These are phyloP conservation scores for Chaetops frenatus DNA, from an alignment of 2,113 vertebrate species.

Conservation along the genomic window DNA sequence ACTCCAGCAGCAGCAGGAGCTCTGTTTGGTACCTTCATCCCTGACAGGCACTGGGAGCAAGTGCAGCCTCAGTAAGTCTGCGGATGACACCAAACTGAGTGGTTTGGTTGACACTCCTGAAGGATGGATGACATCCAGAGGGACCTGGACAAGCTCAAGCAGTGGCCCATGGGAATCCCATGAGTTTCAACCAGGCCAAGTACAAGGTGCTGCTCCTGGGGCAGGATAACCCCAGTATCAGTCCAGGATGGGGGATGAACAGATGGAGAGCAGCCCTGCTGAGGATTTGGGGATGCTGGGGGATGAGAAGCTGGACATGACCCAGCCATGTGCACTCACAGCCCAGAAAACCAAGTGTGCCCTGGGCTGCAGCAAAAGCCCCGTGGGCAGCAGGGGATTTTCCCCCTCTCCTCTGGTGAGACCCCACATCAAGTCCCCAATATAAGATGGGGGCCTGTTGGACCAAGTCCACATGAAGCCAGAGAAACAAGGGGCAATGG, in stretches of 20 bases:
- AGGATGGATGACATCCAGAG: not conserved
- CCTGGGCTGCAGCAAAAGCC: not conserved
- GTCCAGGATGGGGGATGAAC: not conserved
- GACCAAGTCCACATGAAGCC: not conserved
- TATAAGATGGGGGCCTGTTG: no score
- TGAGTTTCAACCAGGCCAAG: not conserved
- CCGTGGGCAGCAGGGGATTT: no score
- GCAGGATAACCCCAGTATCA: not conserved
- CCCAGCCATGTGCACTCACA: not conserved
- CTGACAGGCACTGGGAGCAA: not conserved
- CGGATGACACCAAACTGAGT: not conserved
- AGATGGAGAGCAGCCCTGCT: not conserved
- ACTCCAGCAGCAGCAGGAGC: not conserved
- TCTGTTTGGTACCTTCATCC: not conserved
- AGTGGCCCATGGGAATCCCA: not conserved
- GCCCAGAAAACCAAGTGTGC: not conserved
- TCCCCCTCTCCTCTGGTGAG: not conserved
- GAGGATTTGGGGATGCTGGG: not conserved
- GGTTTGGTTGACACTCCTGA: rapidly evolving
- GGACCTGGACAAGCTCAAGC: not conserved
- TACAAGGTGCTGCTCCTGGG: not conserved
- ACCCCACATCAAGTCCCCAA: not conserved
- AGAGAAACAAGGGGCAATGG: not conserved
- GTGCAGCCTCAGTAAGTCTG: not conserved
- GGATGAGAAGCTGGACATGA: not conserved